phyloP scores from a whole-genome alignment of 2,888 invertebrate species.

The Biston stratarius region DNA sequence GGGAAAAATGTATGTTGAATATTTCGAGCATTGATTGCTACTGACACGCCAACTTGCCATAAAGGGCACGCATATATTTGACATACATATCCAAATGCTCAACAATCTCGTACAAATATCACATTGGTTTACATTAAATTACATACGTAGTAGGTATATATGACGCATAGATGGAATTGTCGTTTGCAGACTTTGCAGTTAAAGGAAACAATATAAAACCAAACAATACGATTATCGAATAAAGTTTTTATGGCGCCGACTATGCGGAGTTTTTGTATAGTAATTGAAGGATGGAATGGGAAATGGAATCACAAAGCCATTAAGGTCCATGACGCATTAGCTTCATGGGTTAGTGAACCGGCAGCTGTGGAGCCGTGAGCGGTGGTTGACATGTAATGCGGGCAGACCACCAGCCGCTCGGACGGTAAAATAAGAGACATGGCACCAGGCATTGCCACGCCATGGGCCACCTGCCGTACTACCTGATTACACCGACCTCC shows the following conservation, averaged over 20 bases:
- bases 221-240: slow-evolving; percentile 28
- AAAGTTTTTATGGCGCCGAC: slow-evolving; percentile 31
- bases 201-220: slow-evolving; percentile 22
- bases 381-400: slow-evolving; percentile 52
- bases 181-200: slow-evolving; percentile 13
- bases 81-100: slow-evolving; percentile 44
- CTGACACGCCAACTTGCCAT: slow-evolving; percentile 45
- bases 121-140: slow-evolving; percentile 17
- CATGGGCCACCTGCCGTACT: slow-evolving; percentile 33
- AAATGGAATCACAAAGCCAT: slow-evolving; percentile 58
- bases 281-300: slow-evolving; percentile 40
- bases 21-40: slow-evolving; percentile 49
- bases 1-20: slow-evolving; percentile 59
- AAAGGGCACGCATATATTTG: slow-evolving; percentile 46
- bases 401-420: slow-evolving; percentile 32
- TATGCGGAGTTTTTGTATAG: slow-evolving; percentile 29
- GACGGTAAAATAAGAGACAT: slow-evolving; percentile 46
- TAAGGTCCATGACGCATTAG: slow-evolving; percentile 56
- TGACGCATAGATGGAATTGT: slow-evolving; percentile 6
- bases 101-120: slow-evolving; percentile 25
- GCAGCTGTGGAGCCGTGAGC: slow-evolving; percentile 78
- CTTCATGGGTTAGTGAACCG: slow-evolving; percentile 68
- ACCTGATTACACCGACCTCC: slow-evolving; percentile 42
- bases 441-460: slow-evolving; percentile 40
- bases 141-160: background rate